Base-by-base conservation (phyloP, 2,113 vertebrate genomes). In the Hemibates koningsi region DNA sequence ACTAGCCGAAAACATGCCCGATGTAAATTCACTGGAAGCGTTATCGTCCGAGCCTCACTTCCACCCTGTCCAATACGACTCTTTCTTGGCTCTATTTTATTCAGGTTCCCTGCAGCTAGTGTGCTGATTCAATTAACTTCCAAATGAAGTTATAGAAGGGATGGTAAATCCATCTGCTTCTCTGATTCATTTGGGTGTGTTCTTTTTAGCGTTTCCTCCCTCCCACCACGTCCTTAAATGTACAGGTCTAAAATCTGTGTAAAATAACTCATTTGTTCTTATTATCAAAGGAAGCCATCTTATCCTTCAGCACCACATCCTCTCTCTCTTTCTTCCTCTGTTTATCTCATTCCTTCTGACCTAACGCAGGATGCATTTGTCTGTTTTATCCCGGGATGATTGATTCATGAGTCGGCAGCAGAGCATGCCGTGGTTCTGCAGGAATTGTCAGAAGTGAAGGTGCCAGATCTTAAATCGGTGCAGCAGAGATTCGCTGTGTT, bases 41-140 rank as follows among this genome's bases (percentile, higher is more conserved):
- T 94, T 94, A 92, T 92, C 32, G 17, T 86, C 68, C 80, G 57
- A 91, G 87, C 29, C 87, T 91, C 61, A 88, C 88, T 95, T 86
- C 83, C 91, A 87, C 91, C 86, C 80, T 24, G 59, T 90, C 79
- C 86, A 90, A 89, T 86, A 81, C 32, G 27, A 80, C 88, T 90
- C 82, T 88, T 90, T 89, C 85, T 95, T 90, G 86, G 68, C 82
- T 57, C 81, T 86, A 41, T 94, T 94, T 92, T 90, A 86, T 92
- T 94, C 85, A 59, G 16, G 92, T 94, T 91, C 92, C 94, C 86
- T 78, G 83, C 88, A 95, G 94, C 94, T 86, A 92, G 61, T 78
- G 78, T 80, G 61, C 90, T 92, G 89, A 97, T 95, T 95, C 82
- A 93, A 94, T 96, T 95, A 95, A 80, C 83, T 86, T 83, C 88